Conservation (phyloP, 2,797 vertebrate genomes). For the Poeciliopsis presidionis region DNA sequence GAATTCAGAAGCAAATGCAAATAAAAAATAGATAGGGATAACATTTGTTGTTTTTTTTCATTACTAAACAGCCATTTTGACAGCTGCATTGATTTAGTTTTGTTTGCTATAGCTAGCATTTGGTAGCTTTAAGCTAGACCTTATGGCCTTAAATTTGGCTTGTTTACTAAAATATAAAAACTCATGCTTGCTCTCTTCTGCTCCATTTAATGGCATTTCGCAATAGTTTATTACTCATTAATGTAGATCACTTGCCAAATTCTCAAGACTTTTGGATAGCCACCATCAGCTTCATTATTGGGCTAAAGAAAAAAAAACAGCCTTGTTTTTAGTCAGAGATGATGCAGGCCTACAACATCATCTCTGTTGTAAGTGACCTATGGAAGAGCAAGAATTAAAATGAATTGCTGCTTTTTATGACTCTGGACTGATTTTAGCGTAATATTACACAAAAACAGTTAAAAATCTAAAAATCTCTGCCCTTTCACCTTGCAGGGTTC, state of each 20-base stretch:
- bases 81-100: background rate
- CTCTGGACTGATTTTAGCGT: background rate
- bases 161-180: background rate
- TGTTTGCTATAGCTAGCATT: background rate
- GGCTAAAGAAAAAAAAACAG: background rate
- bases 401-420: background rate
- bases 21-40: background rate
- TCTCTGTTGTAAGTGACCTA: background rate
- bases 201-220: background rate
- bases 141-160: background rate
- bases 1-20: background rate
- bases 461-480: background rate
- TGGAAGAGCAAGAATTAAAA: background rate
- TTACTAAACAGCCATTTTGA: background rate
- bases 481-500: too few relatives aligned
- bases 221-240: background rate
- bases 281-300: background rate
- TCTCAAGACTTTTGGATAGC: background rate
- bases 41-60: background rate
- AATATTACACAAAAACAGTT: background rate
- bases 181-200: background rate
- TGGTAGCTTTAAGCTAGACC: background rate
- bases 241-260: background rate
- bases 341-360: background rate
- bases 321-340: too few relatives aligned